Evolutionary conservation across 2,888 invertebrate species (phyloP).

Genomic region (Eupithecia vulgata): DNA sequence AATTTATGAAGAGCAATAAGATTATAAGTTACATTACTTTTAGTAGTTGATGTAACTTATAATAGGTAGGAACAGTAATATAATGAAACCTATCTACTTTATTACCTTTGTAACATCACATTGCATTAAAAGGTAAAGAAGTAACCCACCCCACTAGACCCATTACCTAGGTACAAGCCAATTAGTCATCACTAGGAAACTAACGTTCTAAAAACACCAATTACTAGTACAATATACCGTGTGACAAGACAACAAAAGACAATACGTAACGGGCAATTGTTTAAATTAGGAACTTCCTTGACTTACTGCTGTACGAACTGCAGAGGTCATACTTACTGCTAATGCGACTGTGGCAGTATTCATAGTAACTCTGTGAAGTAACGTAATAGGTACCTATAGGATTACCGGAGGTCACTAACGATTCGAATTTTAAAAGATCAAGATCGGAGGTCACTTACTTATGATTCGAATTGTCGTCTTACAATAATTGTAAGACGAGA

Average conservation of each 20-base stretch:
- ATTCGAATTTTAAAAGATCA: background rate
- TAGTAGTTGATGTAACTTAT: too few relatives aligned
- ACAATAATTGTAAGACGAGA: too few relatives aligned
- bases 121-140: background rate
- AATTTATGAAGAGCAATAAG: too few relatives aligned
- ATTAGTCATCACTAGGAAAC: conserved; percentile 13
- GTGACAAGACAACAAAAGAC: conserved; percentile 49
- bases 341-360: background rate
- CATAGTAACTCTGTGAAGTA: background rate
- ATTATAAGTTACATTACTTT: too few relatives aligned
- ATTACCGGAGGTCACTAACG: background rate
- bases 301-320: conserved; percentile 2
- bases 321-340: background rate
- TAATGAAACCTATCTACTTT: too few relatives aligned
- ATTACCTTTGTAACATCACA: too few relatives aligned
- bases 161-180: background rate
- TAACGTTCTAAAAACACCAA: conserved; percentile 34
- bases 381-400: too few relatives aligned
- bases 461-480: too few relatives aligned
- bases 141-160: too few relatives aligned
- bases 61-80: too few relatives aligned
- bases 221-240: conserved; percentile 36
- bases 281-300: conserved; percentile 73
- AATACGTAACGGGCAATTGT: conserved; percentile 63
- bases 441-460: too few relatives aligned